Evolutionary conservation across 2,113 vertebrate species (phyloP).

Genomic region (Peromyscus californicus): DNA sequence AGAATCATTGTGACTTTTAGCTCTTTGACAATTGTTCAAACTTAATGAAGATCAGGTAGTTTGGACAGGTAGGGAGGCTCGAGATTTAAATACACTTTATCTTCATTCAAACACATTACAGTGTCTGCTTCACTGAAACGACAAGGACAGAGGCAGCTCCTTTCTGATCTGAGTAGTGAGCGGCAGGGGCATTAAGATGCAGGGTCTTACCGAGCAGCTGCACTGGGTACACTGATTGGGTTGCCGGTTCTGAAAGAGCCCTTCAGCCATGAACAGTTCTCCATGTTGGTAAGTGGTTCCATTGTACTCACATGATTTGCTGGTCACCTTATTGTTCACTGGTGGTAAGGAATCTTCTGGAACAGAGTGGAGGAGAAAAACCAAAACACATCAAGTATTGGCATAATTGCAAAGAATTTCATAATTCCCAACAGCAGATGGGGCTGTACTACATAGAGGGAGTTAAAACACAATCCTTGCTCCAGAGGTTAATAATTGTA

Average conservation of each 20-base stretch:
- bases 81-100: not conserved
- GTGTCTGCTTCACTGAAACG: not conserved
- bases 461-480: conserved; percentile 40
- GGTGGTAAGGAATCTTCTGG: conserved; percentile 88
- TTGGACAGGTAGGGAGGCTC: not conserved
- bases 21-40: conserved; percentile 3
- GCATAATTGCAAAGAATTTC: conserved; percentile 67
- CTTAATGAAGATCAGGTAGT: conserved; percentile 22
- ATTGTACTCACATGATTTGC: conserved; percentile 90
- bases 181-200: not conserved
- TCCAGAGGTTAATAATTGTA: not conserved
- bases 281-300: conserved; percentile 90
- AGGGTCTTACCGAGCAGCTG: conserved; percentile 90
- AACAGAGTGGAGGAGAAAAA: conserved; percentile 76
- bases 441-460: conserved; percentile 52
- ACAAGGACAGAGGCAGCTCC: not conserved
- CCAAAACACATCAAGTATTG: not conserved
- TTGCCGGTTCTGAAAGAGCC: conserved; percentile 90
- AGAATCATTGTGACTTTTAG: conserved; percentile 1
- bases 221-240: conserved; percentile 91
- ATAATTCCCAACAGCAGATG: conserved; percentile 59
- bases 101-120: conserved; percentile 25
- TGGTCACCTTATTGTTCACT: conserved; percentile 84
- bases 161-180: not conserved
- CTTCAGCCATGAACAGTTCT: conserved; percentile 89